Conservation (phyloP, 2,113 vertebrate species). For the Callorhinus ursinus region DNA sequence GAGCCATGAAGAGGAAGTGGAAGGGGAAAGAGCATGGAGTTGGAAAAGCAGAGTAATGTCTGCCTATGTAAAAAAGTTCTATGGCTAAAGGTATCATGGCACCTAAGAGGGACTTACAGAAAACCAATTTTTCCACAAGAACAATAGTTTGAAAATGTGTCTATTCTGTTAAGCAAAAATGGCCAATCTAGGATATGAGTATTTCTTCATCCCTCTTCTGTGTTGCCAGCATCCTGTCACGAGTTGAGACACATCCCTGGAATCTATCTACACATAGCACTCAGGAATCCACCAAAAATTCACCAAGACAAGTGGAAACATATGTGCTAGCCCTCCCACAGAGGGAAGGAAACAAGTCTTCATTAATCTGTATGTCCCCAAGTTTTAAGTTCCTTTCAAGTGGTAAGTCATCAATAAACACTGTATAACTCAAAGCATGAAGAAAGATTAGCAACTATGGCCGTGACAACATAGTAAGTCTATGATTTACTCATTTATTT, state of each 20-base stretch:
- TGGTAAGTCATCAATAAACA: not conserved
- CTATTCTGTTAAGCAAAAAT: not conserved
- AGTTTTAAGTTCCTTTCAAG: not conserved
- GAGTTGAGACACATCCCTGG: not conserved
- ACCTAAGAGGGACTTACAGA: not conserved
- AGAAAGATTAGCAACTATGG: not conserved
- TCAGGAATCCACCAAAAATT: not conserved
- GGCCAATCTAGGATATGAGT: not conserved
- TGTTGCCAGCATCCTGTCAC: not conserved
- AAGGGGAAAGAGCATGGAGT: fast-evolving
- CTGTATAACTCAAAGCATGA: not conserved
- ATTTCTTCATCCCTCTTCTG: not conserved
- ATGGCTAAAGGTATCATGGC: not conserved
- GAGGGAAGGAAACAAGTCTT: not conserved
- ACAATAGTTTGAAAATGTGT: not conserved
- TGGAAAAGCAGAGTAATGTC: not conserved
- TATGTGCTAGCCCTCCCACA: not conserved
- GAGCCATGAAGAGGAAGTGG: too few relatives aligned
- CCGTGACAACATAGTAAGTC: not conserved
- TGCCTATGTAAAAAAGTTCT: not conserved
- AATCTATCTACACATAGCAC: not conserved
- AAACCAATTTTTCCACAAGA: not conserved
- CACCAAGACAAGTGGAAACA: not conserved
- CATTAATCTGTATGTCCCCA: not conserved
- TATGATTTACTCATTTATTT: not conserved